Percentiles rank a stretch among this genome's conserved stretches.
Evolutionary conservation across 1,140 invertebrate species (phyloP).

Genomic region (Drosophila ambigua): DNA sequence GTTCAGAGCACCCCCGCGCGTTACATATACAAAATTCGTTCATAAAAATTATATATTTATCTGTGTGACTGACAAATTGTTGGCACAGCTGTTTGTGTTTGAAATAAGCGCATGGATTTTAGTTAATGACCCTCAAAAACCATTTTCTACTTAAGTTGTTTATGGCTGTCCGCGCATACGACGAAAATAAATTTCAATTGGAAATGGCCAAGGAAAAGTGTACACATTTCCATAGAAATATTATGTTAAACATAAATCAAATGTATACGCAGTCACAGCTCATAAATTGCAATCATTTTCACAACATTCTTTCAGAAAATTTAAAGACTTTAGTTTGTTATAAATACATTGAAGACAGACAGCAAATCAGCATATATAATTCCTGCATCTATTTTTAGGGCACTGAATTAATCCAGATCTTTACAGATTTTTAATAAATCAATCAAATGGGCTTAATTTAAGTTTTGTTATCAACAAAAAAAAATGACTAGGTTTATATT

Average conservation of each 20-base stretch:
- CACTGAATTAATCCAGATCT: too few species aligned
- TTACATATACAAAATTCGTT: too few species aligned
- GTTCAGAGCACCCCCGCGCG: too few species aligned
- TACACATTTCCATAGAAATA: slow-evolving; percentile 20
- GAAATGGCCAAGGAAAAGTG: slow-evolving; percentile 33
- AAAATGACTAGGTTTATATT: too few species aligned
- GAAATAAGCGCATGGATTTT: slow-evolving; percentile 73
- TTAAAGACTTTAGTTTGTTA: background rate
- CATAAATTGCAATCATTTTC: slow-evolving; percentile 50
- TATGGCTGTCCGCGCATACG: slow-evolving; percentile 58
- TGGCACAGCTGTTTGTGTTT: slow-evolving; percentile 77
- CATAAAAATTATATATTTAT: slow-evolving; percentile 9
- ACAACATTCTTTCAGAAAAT: slow-evolving; percentile 19
- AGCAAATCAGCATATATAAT: too few species aligned
- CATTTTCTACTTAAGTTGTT: slow-evolving; percentile 76
- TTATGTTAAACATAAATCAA: slow-evolving; percentile 45
- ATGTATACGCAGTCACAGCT: slow-evolving; percentile 13
- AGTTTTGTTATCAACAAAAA: too few species aligned
- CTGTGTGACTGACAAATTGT: slow-evolving; percentile 68
- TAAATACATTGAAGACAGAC: background rate
- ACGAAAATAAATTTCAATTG: slow-evolving; percentile 58
- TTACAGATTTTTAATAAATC: too few species aligned
- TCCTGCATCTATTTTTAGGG: too few species aligned
- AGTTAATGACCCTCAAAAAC: slow-evolving; percentile 78
- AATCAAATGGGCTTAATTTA: too few species aligned